Evolutionary conservation across 1,140 invertebrate genomes (phyloP).

Genomic region (Liolophura sinensis): DNA sequence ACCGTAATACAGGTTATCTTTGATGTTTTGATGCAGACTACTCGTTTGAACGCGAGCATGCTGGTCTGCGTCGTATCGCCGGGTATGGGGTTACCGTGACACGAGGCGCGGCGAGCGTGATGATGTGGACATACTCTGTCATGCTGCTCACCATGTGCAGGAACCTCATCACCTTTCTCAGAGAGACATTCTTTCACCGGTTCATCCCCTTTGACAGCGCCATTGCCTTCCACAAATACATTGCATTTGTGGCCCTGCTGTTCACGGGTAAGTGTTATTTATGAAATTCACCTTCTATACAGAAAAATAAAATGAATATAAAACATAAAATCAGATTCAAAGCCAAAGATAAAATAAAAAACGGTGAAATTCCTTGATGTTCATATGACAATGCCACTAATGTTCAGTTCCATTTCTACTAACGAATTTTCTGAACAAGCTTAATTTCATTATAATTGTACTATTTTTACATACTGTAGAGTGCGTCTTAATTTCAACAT

Average conservation of each 20-base stretch:
- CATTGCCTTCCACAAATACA: constrained; percentile 97
- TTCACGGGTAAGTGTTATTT: constrained; percentile 63
- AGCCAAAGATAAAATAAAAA: too few relatives aligned
- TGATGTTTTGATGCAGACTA: constrained; percentile 10
- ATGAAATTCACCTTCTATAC: too few relatives aligned
- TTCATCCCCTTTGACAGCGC: constrained; percentile 96
- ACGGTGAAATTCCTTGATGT: too few relatives aligned
- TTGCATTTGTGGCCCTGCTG: constrained; percentile 91
- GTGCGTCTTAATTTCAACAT: too few relatives aligned
- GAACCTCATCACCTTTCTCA: constrained; percentile 91
- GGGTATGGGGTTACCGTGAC: constrained; percentile 96
- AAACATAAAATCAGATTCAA: too few relatives aligned
- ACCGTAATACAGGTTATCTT: too few relatives aligned
- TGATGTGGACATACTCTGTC: constrained; percentile 94
- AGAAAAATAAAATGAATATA: too few relatives aligned
- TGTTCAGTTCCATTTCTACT: too few relatives aligned
- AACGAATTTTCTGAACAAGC: too few relatives aligned
- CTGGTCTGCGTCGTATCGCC: constrained; percentile 94
- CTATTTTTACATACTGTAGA: too few relatives aligned
- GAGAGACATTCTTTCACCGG: constrained; percentile 94
- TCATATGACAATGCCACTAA: too few relatives aligned
- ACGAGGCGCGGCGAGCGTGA: constrained; percentile 88
- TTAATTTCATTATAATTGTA: too few relatives aligned
- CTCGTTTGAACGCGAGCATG: constrained; percentile 74
- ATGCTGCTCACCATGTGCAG: constrained; percentile 93